Conservation (phyloP, 2,888 invertebrate genomes). For the Hetaerina titia region DNA sequence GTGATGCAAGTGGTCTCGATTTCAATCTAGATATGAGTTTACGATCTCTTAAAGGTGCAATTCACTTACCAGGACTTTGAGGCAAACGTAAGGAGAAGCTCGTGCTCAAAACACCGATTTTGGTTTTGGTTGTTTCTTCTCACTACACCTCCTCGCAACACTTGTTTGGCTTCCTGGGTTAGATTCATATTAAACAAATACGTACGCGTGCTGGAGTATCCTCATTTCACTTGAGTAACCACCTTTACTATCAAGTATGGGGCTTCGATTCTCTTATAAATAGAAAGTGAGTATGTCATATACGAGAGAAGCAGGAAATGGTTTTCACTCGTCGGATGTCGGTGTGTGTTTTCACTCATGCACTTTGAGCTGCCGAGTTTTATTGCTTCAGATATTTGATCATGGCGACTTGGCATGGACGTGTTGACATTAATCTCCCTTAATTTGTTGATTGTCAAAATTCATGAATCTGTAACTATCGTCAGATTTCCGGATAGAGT, state of each 20-base stretch:
- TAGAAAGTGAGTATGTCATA: slow-evolving; percentile 17
- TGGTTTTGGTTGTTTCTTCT: not conserved
- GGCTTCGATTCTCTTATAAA: slow-evolving; percentile 31
- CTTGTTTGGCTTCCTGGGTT: not conserved
- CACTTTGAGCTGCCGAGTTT: not conserved
- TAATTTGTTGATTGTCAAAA: not conserved
- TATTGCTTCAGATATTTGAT: not conserved
- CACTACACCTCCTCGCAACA: not conserved
- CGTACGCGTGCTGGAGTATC: not conserved
- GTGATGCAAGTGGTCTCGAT: too few species aligned
- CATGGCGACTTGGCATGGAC: not conserved
- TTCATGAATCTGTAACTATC: not conserved
- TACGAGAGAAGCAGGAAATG: slow-evolving; percentile 10
- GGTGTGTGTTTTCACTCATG: not conserved
- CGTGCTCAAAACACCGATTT: too few species aligned
- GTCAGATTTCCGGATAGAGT: not conserved
- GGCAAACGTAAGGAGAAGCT: not conserved
- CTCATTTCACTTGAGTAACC: not conserved
- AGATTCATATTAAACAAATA: not conserved
- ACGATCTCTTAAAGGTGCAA: not conserved
- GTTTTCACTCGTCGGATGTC: slow-evolving; percentile 8
- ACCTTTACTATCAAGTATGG: slow-evolving; percentile 5
- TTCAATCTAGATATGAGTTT: not conserved
- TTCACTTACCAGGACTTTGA: not conserved
- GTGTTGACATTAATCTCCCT: not conserved